A percentile compares a stretch with the other conserved stretches of the same genome.
Evolutionary conservation across 53 echinoderm and acorn worm species (phyloP).

Genomic region (Luidia sarsii): DNA sequence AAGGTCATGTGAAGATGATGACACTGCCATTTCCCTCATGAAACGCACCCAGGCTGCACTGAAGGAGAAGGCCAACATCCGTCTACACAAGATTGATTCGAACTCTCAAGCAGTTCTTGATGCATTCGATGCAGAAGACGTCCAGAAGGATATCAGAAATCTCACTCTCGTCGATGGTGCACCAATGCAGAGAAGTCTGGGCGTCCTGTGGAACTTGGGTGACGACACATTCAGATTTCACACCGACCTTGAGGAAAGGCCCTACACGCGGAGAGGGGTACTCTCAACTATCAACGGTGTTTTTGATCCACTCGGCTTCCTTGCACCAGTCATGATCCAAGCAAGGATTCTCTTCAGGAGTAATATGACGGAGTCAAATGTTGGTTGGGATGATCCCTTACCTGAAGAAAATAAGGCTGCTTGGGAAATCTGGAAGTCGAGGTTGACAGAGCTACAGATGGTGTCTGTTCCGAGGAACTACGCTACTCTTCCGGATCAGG

Average conservation of each 20-base stretch:
- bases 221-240: no score
- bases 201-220: constrained; percentile 57
- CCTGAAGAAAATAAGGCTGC: constrained; percentile 16
- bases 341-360: constrained; percentile 62
- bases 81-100: no score
- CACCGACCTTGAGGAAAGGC: constrained; percentile 10
- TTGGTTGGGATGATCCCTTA: constrained; percentile 52
- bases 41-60: constrained; percentile 57
- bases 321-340: constrained; percentile 60
- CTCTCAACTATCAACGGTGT: constrained; percentile 62
- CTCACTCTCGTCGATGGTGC: constrained; percentile 40
- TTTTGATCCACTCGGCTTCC: constrained; percentile 68
- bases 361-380: constrained; percentile 40
- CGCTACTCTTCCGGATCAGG: background rate
- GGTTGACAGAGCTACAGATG: constrained; percentile 27
- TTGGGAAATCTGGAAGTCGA: constrained; percentile 57
- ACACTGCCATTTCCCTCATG: constrained; percentile 42
- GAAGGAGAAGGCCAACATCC: constrained; percentile 44
- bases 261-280: constrained; percentile 52
- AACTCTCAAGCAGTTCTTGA: constrained; percentile 57
- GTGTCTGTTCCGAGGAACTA: constrained; percentile 48
- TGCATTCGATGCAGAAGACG: constrained; percentile 60
- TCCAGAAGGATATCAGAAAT: constrained; percentile 46
- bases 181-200: constrained; percentile 57
- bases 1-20: background rate